Conservation (phyloP, 2,888 invertebrate genomes). For the Erpobdella octoculata region DNA sequence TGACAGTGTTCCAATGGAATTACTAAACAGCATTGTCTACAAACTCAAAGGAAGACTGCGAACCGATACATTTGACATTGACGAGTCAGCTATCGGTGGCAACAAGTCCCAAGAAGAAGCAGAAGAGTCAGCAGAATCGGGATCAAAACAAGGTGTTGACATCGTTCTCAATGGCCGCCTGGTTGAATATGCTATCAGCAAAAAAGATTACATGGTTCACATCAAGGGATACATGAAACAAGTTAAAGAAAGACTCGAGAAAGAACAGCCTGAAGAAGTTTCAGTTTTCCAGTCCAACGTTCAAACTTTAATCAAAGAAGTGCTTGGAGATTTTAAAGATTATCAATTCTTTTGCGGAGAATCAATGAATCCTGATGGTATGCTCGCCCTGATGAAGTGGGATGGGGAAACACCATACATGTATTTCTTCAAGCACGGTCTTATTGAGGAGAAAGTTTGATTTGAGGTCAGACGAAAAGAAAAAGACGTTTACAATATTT, state of each 20-base stretch:
- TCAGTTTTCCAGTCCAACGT: conserved; percentile 81
- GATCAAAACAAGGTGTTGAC: conserved; percentile 76
- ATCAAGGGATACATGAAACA: conserved; percentile 40
- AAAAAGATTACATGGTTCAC: conserved; percentile 61
- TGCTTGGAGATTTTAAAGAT: conserved; percentile 80
- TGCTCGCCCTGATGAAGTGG: conserved; percentile 87
- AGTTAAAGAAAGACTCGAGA: conserved; percentile 69
- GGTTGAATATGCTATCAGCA: conserved; percentile 71
- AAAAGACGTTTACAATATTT: too few species aligned
- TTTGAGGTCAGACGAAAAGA: too few species aligned
- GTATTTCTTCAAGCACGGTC: conserved; percentile 92
- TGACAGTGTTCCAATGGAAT: conserved; percentile 83
- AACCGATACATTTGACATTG: conserved; percentile 37
- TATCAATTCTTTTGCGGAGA: conserved; percentile 67
- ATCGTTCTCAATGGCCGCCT: conserved; percentile 85
- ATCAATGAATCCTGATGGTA: conserved; percentile 70
- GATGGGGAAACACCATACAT: conserved; percentile 77
- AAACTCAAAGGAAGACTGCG: conserved; percentile 29
- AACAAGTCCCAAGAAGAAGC: conserved; percentile 81
- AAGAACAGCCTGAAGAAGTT: conserved; percentile 60
- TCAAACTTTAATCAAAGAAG: conserved; percentile 85
- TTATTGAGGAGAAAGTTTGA: conserved; percentile 80
- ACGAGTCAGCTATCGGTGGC: conserved; percentile 65
- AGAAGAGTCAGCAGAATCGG: conserved; percentile 65
- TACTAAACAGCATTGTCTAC: conserved; percentile 62